These are phyloP conservation scores for Tanypteryx hageni DNA, from an alignment of 2,888 invertebrate species.

Conservation along the genomic window DNA sequence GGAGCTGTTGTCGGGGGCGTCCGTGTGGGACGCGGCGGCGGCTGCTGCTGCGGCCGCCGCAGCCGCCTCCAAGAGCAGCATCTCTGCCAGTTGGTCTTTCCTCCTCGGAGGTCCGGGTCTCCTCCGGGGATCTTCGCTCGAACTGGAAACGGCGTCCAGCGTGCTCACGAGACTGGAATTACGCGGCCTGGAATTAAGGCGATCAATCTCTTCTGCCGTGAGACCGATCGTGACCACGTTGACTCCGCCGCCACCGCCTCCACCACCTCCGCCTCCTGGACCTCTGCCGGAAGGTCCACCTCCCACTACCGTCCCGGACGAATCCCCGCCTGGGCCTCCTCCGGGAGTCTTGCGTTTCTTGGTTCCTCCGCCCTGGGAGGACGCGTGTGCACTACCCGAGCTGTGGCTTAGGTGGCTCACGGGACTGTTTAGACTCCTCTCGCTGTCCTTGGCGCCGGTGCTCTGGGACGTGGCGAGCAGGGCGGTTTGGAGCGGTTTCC, in stretches of 20 bases:
- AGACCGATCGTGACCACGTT: slow-evolving; percentile 82
- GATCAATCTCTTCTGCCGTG: slow-evolving; percentile 95
- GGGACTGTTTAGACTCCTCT: slow-evolving; percentile 91
- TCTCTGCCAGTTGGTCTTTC: slow-evolving; percentile 71
- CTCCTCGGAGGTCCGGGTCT: slow-evolving; percentile 79
- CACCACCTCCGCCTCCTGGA: slow-evolving; percentile 77
- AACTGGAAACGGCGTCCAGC: slow-evolving; percentile 95
- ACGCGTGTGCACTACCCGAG: slow-evolving; percentile 73
- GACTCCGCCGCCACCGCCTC: slow-evolving; percentile 80
- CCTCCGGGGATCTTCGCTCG: slow-evolving; percentile 70
- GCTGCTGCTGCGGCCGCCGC: slow-evolving; percentile 66
- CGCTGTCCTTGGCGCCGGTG: slow-evolving; percentile 91
- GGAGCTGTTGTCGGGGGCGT: slow-evolving; percentile 80
- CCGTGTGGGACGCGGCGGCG: slow-evolving; percentile 68
- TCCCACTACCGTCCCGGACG: slow-evolving; percentile 62
- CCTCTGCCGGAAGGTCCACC: slow-evolving; percentile 72
- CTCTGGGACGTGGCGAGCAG: slow-evolving; percentile 92
- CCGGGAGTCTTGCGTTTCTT: slow-evolving; percentile 70
- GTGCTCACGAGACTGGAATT: slow-evolving; percentile 95
- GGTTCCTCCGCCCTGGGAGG: slow-evolving; percentile 71
- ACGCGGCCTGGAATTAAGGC: slow-evolving; percentile 90
- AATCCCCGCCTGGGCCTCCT: slow-evolving; percentile 13
- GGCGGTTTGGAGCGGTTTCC: slow-evolving; percentile 93
- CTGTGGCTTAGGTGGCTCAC: slow-evolving; percentile 93
- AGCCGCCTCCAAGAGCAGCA: slow-evolving; percentile 73